These are phyloP conservation scores for Graphium colonna DNA, from an alignment of 2,888 invertebrate species.

Conservation along the genomic window DNA sequence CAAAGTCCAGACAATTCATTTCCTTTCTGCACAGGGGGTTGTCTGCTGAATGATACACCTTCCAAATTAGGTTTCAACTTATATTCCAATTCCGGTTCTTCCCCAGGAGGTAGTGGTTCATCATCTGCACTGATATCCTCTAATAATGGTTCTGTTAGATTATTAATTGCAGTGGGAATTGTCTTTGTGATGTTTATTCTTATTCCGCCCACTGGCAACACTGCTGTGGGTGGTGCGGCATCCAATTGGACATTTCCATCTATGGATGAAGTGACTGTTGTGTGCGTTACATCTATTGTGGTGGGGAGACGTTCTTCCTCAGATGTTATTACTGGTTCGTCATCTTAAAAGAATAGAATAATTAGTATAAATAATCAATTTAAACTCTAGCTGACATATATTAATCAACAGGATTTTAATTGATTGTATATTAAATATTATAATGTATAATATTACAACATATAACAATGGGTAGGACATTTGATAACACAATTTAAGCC, in stretches of 20 bases:
- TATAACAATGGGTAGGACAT: too few relatives aligned
- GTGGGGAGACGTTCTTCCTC: constrained; percentile 56
- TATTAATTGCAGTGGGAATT: constrained; percentile 55
- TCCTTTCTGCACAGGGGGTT: constrained; percentile 86
- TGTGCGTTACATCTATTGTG: constrained; percentile 73
- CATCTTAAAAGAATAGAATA: constrained; percentile 46
- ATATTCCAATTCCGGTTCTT: constrained; percentile 74
- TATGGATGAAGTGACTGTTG: constrained; percentile 82
- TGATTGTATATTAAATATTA: too few relatives aligned
- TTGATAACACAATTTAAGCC: too few relatives aligned
- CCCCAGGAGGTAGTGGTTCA: constrained; percentile 81
- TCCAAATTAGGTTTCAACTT: constrained; percentile 83
- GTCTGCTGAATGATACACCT: constrained; percentile 83
- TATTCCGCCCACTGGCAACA: constrained; percentile 79
- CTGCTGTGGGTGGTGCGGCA: constrained; percentile 63
- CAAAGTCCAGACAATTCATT: constrained; percentile 92
- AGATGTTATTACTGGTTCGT: constrained; percentile 75
- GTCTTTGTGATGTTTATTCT: constrained; percentile 91
- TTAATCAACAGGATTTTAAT: too few relatives aligned
- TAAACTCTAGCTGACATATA: too few relatives aligned
- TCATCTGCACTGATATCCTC: constrained; percentile 62
- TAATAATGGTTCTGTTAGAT: constrained; percentile 40
- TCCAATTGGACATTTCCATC: constrained; percentile 88
- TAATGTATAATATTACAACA: too few relatives aligned
- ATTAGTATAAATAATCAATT: neutral